These are phyloP conservation scores for Ophion ellenae DNA, from an alignment of 2,888 invertebrate genomes.

Conservation along the genomic window DNA sequence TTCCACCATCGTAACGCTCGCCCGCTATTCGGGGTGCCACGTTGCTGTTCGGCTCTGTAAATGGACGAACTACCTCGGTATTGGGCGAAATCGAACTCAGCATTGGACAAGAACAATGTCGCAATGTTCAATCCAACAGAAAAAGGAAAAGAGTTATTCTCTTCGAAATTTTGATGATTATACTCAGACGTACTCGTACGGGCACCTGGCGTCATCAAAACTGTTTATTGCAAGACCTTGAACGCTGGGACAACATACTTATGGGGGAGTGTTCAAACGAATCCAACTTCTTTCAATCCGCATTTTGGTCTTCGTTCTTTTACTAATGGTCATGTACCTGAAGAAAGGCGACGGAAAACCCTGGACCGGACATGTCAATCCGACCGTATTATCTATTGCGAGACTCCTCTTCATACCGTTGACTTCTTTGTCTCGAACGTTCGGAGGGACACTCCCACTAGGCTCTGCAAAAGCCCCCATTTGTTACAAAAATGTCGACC, in stretches of 20 bases:
- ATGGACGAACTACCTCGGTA: slow-evolving; percentile 39
- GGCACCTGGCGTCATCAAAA: neutral
- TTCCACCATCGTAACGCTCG: slow-evolving; percentile 88
- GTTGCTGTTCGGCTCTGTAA: slow-evolving; percentile 87
- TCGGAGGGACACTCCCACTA: slow-evolving; percentile 83
- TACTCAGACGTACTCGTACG: neutral
- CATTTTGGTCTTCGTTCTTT: neutral
- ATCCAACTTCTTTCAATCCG: neutral
- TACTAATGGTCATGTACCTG: slow-evolving; percentile 81
- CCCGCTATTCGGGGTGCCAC: slow-evolving; percentile 87
- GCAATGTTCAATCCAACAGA: neutral
- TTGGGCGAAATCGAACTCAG: neutral
- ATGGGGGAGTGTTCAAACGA: slow-evolving; percentile 73
- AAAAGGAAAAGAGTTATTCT: neutral
- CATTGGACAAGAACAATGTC: neutral
- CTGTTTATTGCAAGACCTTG: slow-evolving; percentile 70
- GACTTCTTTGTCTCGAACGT: slow-evolving; percentile 82
- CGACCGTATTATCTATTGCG: slow-evolving; percentile 74
- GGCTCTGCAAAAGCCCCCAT: slow-evolving; percentile 80
- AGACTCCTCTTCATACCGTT: slow-evolving; percentile 77
- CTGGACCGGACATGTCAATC: slow-evolving; percentile 86
- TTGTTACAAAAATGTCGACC: neutral
- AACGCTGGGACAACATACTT: slow-evolving; percentile 86
- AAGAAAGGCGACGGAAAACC: slow-evolving; percentile 85
- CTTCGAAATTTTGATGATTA: neutral